These are phyloP conservation scores for Lasaia peninsularis DNA, from an alignment of 1,140 invertebrate species.

Conservation along the genomic window DNA sequence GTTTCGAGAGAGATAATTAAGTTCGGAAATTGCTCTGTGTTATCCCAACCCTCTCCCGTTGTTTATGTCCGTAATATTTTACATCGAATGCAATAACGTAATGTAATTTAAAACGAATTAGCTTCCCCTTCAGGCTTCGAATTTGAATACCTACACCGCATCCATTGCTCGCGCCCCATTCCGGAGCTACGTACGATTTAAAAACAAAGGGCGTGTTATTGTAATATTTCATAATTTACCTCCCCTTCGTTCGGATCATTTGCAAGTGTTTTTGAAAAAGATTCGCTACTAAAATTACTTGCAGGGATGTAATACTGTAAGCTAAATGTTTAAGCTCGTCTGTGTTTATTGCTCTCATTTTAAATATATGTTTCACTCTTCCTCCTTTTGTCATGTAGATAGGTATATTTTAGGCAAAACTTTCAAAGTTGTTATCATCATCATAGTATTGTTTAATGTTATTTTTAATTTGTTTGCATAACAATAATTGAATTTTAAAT, in stretches of 20 bases:
- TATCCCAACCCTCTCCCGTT: conserved; percentile 55
- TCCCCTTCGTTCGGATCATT: conserved; percentile 31
- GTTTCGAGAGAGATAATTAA: neutral
- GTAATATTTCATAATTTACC: conserved; percentile 69
- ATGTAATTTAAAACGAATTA: conserved; percentile 76
- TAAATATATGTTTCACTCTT: no score
- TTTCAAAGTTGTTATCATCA: no score
- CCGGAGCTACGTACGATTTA: conserved; percentile 49
- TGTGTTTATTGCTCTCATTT: no score
- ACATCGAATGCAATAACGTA: conserved; percentile 68
- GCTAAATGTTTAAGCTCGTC: no score
- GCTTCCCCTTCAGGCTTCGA: conserved; percentile 57
- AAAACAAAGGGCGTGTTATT: conserved; percentile 61
- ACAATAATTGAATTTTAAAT: no score
- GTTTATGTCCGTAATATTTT: conserved; percentile 68
- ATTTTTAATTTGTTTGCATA: no score
- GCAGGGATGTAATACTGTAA: neutral
- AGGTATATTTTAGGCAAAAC: no score
- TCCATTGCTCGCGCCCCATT: conserved; percentile 56
- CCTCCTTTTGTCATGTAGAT: no score
- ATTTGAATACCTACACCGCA: conserved; percentile 58
- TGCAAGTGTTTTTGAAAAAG: neutral
- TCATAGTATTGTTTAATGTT: no score
- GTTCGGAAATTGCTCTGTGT: conserved; percentile 22
- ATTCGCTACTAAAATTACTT: neutral